Base-by-base conservation (phyloP, 2,888 invertebrate genomes). In the Cabera pusaria region DNA sequence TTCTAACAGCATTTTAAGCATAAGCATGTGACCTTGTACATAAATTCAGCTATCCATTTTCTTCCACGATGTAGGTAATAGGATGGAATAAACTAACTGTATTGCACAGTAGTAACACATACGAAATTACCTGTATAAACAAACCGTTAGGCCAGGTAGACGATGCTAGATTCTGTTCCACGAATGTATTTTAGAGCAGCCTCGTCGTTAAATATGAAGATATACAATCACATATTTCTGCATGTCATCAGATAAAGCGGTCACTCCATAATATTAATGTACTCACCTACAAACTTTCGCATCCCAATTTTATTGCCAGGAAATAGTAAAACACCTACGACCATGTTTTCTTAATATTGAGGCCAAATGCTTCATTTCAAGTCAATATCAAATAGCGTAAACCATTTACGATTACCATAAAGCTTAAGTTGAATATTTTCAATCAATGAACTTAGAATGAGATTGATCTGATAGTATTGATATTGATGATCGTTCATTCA, bases 401-500 rank as follows among this genome's bases (percentile, higher is more conserved):
- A 67, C 59, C 25, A 44, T 72, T 72, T 67, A 72, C 54, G 62
- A 62, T 45, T 36, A 29, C 52, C 28, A 56, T 71, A 64, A 72
- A 69, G 56, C 41, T 49, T 42, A 51, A 40, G 51, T 59, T 53
- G 56, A 53, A 61, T 61, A 65, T 67, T 65, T 72, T 66, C 67
- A 72, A 72, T 71, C 68, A 69, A 54, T 52, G 46, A 50, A 49
- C 43, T 40, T 56, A 45, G 6, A 14, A 32, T 52, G 49, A 59
- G 60, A 57, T 59, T 50, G 74, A 77, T 79, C 18, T 51, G 74
- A 77, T 79, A 69, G 56, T 52, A 72, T 72, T 59, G 64, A 66
- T 58, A 59, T 59, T 64, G 71, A 66, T 63, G 74, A 78, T 68
- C 64, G 67, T 78, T 76, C 72, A 82, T 80, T 80, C 76, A 78